Evolutionary conservation across 2,888 invertebrate species (phyloP).

Genomic region (Sialis lutaria): DNA sequence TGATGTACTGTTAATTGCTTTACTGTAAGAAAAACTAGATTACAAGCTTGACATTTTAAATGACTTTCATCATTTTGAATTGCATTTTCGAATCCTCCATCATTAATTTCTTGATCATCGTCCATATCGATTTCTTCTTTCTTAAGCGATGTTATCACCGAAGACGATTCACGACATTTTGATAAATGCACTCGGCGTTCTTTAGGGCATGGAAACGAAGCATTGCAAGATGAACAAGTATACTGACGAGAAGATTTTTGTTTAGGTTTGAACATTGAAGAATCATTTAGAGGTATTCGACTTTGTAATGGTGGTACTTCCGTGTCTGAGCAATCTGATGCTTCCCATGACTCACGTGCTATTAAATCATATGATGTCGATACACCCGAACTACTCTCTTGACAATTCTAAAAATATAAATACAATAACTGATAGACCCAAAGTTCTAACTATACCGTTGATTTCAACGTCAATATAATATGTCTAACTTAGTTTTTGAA

Average conservation of each 20-base stretch:
- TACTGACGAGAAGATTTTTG: slow-evolving; percentile 26
- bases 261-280: slow-evolving; percentile 17
- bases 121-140: slow-evolving; percentile 19
- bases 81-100: slow-evolving; percentile 17
- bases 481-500: no score
- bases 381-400: slow-evolving; percentile 28
- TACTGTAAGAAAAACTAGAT: background rate
- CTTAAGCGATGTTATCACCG: slow-evolving; percentile 15
- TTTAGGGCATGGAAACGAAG: slow-evolving; percentile 37
- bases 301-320: slow-evolving; percentile 21
- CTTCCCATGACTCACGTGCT: slow-evolving; percentile 49
- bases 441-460: background rate
- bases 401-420: slow-evolving; percentile 32
- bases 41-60: slow-evolving; percentile 11
- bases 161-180: slow-evolving; percentile 31
- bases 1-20: slow-evolving; percentile 23
- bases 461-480: background rate
- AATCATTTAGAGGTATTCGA: slow-evolving; percentile 23
- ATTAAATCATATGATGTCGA: slow-evolving; percentile 44
- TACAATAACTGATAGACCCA: background rate
- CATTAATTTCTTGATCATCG: slow-evolving; percentile 18
- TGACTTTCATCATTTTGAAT: slow-evolving; percentile 12
- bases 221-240: slow-evolving; percentile 39
- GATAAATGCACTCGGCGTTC: slow-evolving; percentile 44
- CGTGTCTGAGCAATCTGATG: slow-evolving; percentile 47